phyloP scores from a whole-genome alignment of 2,113 vertebrate genomes.

The Thalassarche chlororhynchos region DNA sequence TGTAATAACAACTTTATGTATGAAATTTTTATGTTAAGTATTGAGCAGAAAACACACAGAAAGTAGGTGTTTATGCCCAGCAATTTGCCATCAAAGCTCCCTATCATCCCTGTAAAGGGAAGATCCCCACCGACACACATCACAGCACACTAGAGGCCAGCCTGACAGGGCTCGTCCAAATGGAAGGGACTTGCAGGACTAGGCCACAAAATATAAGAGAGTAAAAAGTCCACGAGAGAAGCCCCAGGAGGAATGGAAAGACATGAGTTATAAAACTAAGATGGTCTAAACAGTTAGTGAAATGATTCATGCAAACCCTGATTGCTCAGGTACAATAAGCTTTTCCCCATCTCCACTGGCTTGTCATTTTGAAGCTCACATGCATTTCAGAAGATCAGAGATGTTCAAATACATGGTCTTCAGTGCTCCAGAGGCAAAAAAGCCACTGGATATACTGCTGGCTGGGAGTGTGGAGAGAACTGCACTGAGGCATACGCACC shows the following conservation, averaged over 20 bases:
- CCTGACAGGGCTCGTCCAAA: neutral
- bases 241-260: neutral
- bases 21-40: neutral
- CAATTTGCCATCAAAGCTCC: neutral
- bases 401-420: neutral
- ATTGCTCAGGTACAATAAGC: neutral
- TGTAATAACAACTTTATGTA: neutral
- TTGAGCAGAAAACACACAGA: neutral
- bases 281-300: neutral
- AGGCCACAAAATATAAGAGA: neutral
- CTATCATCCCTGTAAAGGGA: neutral
- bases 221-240: neutral
- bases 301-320: neutral
- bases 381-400: neutral
- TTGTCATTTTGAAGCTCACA: neutral
- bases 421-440: neutral
- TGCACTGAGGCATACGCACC: neutral
- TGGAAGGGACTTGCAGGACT: neutral
- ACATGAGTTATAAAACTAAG: neutral
- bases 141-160: neutral
- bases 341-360: neutral
- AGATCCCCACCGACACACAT: accelerated
- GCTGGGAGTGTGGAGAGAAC: neutral
- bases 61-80: neutral
- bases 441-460: neutral